Evolutionary conservation across 2,113 vertebrate genomes (phyloP).

Genomic region (Ibidorhyncha struthersii): DNA sequence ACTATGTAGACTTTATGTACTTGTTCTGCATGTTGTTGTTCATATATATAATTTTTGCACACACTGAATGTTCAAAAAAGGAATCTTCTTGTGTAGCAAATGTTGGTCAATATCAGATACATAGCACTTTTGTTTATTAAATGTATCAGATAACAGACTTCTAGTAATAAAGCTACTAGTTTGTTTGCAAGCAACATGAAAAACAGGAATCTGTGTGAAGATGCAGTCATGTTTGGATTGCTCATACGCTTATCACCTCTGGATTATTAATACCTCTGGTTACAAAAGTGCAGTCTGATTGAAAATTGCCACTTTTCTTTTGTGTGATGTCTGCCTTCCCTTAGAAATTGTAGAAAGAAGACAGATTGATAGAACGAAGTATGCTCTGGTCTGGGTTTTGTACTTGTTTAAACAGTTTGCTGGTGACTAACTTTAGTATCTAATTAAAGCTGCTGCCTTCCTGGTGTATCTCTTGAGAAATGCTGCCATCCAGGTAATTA

Average conservation of each 20-base stretch:
- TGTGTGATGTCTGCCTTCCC: not conserved
- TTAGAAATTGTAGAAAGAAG: not conserved
- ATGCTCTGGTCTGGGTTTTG: not conserved
- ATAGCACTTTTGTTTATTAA: not conserved
- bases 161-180: not conserved
- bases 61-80: not conserved
- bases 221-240: not conserved
- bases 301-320: not conserved
- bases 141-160: not conserved
- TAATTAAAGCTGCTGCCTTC: constrained; percentile 5
- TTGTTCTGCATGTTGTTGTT: not conserved
- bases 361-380: not conserved
- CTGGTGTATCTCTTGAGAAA: not conserved
- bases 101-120: not conserved
- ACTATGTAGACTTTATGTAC: not conserved
- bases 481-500: constrained; percentile 1
- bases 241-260: not conserved
- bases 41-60: not conserved
- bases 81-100: not conserved
- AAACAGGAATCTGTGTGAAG: not conserved
- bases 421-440: not conserved
- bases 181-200: not conserved
- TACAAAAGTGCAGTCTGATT: not conserved
- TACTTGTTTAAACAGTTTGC: not conserved
- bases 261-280: not conserved